phyloP scores from a whole-genome alignment of 2,797 vertebrate species.

The Sarcophilus harrisii region DNA sequence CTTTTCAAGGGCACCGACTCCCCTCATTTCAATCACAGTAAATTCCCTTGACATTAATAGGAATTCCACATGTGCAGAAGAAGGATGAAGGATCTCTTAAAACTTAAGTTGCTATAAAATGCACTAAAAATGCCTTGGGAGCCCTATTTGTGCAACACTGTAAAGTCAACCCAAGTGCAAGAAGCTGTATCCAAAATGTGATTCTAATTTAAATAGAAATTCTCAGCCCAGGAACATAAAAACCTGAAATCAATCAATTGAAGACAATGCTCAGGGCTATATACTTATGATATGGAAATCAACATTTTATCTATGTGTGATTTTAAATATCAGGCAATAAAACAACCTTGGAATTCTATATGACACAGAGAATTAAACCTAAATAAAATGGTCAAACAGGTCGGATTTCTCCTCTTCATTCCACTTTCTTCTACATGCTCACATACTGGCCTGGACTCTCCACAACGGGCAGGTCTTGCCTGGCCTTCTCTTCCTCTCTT shows the following conservation, averaged over 20 bases:
- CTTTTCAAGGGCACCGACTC: slow-evolving; percentile 53
- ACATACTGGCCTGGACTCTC: neutral
- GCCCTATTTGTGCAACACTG: slow-evolving; percentile 16
- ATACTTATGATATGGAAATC: slow-evolving; percentile 46
- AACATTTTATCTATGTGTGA: slow-evolving; percentile 5
- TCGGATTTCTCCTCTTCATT: neutral
- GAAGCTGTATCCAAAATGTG: slow-evolving; percentile 42
- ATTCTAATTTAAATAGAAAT: slow-evolving; percentile 57
- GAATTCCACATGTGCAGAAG: slow-evolving; percentile 50
- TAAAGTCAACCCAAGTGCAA: slow-evolving; percentile 53
- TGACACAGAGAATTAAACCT: neutral
- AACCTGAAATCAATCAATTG: neutral
- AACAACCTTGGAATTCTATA: neutral
- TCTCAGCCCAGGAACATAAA: neutral
- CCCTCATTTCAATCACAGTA: slow-evolving; percentile 67
- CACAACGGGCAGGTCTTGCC: neutral
- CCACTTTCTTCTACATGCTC: neutral
- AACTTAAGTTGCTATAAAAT: slow-evolving; percentile 57
- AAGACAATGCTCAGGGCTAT: slow-evolving; percentile 29
- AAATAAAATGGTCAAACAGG: slow-evolving; percentile 2
- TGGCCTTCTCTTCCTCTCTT: neutral
- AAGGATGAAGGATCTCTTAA: slow-evolving; percentile 67
- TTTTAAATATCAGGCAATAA: slow-evolving; percentile 40
- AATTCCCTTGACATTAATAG: slow-evolving; percentile 67
- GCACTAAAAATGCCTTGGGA: slow-evolving; percentile 25